A percentile compares a stretch with the other conserved stretches of the same genome.
Conservation (phyloP, 2,888 invertebrate species). For the Lasius fuliginosus region DNA sequence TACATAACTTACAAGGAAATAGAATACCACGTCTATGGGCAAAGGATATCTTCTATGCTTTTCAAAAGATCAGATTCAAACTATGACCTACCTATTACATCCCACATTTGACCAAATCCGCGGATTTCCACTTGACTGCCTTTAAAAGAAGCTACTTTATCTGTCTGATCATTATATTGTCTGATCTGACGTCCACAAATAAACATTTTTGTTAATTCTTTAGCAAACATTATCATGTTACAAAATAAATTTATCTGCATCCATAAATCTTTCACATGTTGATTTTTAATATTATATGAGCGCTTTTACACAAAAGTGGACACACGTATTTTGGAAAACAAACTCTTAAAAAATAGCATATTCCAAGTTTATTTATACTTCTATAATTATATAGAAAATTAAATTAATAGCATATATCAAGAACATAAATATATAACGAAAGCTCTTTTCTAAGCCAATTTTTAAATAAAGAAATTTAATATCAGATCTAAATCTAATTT, state of each 20-base stretch:
- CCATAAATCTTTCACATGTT: background rate
- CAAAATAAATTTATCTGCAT: slow-evolving; percentile 37
- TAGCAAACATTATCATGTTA: background rate
- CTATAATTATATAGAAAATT: background rate
- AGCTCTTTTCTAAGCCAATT: background rate
- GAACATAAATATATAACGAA: background rate
- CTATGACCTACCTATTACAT: background rate
- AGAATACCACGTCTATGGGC: slow-evolving; percentile 29
- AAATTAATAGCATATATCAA: background rate
- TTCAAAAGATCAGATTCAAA: slow-evolving; percentile 39
- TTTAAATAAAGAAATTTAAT: background rate
- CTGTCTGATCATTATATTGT: slow-evolving; percentile 26
- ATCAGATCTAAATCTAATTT: background rate
- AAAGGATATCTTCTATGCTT: slow-evolving; percentile 41
- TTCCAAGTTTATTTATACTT: background rate
- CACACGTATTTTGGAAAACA: background rate
- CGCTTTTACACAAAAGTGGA: background rate
- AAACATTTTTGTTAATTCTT: slow-evolving; percentile 20
- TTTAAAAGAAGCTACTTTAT: slow-evolving; percentile 38
- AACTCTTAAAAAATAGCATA: background rate
- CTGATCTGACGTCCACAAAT: slow-evolving; percentile 10
- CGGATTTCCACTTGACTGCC: slow-evolving; percentile 19
- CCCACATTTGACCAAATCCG: slow-evolving; percentile 20
- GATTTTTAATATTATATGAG: slow-evolving; percentile 7
- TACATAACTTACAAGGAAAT: slow-evolving; percentile 48